Conservation (phyloP, 2,888 invertebrate species). For the Cantharis rustica region DNA sequence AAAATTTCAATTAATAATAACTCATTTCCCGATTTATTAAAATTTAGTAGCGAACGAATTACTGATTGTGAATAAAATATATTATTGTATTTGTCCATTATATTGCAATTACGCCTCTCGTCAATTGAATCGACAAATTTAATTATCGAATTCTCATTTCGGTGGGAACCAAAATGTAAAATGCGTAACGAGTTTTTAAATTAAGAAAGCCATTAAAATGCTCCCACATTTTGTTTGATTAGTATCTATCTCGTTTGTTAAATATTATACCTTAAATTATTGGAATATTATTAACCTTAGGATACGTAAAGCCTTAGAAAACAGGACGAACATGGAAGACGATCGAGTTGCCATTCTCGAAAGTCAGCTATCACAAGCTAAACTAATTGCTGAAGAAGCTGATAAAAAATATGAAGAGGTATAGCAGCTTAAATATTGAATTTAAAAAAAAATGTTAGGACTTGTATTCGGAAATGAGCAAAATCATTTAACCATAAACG, state of each 20-base stretch:
- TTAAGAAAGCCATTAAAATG: not conserved
- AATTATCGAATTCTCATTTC: not conserved
- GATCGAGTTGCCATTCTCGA: conserved; percentile 98
- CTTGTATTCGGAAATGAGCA: not conserved
- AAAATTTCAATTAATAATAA: no score
- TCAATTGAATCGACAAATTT: not conserved
- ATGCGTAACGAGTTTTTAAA: not conserved
- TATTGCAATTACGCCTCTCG: conserved; percentile 5
- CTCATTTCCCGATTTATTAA: no score
- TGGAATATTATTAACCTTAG: conserved; percentile 58
- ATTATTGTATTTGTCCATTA: conserved; percentile 1
- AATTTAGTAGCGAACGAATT: no score
- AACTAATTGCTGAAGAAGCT: conserved; percentile 99
- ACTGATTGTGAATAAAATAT: not conserved
- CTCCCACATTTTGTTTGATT: conserved; percentile 1
- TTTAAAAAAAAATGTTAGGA: not conserved
- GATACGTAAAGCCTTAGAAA: conserved; percentile 98
- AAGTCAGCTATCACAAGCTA: conserved; percentile 97
- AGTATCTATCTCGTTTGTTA: not conserved
- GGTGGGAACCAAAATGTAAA: conserved; percentile 4
- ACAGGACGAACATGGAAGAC: conserved; percentile 98
- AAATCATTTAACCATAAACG: not conserved
- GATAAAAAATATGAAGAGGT: conserved; percentile 99
- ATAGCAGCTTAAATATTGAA: conserved; percentile 38
- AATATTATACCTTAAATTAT: not conserved